Evolutionary conservation across 2,113 vertebrate species (phyloP), one percentile per base, ranked within the genome.

Genomic region (Neopipo cinnamomea): DNA sequence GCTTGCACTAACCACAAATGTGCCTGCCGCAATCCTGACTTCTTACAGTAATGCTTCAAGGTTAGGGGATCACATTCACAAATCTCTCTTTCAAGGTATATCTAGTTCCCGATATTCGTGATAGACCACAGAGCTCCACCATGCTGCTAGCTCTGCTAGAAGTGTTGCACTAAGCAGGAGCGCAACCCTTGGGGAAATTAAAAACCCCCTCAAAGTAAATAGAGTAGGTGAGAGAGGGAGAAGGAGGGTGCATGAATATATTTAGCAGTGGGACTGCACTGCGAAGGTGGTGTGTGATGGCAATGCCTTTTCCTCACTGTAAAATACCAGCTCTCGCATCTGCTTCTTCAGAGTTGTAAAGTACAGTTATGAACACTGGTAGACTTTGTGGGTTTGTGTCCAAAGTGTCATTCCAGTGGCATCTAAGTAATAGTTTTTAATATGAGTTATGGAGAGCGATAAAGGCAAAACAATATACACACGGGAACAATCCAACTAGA

Each of bases 81-180:
- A 41, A 90, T 13, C 35, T 50, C 39, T 41, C 68, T 94, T 96
- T 93, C 75, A 85, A 90, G 88, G 62, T 30, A 0, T 87, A 93
- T 96, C 90, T 46, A 76, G 68, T 97, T 93, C 81, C 91, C 33
- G 56, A 44, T 85, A 72, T 16, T 75, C 1, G 1, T 30, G 76
- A 37, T 42, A 91, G 56, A 50, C 18, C 2, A 3, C 9, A 49
- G 73, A 93, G 83, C 56, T 83, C 33, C 0, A 2, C 39, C 61
- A 73, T 1, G 7, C 70, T 53, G 59, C 72, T 23, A 31, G 56
- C 44, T 23, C 70, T 68, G 37, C 71, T 27, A 12, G 27, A 30
- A 79, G 61, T 25, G 42, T 42, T 78, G 37, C 17, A 53, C 42
- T 61, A 47, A 66, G 27, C 6, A 1, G 65, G 65, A 89, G 21